Evolutionary conservation across 1,140 invertebrate species (phyloP).

Genomic region (Brachionus calyciflorus): DNA sequence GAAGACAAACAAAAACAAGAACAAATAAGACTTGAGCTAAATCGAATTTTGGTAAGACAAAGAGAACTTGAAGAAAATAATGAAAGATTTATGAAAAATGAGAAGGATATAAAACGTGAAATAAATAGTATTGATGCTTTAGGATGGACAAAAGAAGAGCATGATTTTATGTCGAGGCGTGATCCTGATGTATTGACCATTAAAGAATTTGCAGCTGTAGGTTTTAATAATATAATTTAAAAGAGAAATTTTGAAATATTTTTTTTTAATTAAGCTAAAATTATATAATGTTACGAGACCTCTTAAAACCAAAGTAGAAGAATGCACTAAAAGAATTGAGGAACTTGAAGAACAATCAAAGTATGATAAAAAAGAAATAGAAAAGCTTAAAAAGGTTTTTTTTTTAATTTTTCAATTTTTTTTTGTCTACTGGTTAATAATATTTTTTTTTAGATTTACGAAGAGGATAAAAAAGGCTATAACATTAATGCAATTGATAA

Average conservation of each 20-base stretch:
- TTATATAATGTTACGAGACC: slow-evolving; percentile 20
- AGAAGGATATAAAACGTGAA: slow-evolving; percentile 53
- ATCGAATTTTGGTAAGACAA: slow-evolving; percentile 55
- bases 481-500: slow-evolving; percentile 29
- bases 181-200: slow-evolving; percentile 56
- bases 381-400: slow-evolving; percentile 13
- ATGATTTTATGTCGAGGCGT: slow-evolving; percentile 53
- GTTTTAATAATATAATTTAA: background rate
- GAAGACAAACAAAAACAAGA: slow-evolving; percentile 56
- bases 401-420: background rate
- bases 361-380: slow-evolving; percentile 20
- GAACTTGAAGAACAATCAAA: slow-evolving; percentile 27
- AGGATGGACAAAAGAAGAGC: slow-evolving; percentile 56
- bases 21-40: slow-evolving; percentile 55
- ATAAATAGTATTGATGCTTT: slow-evolving; percentile 53
- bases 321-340: background rate
- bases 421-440: background rate
- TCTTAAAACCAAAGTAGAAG: slow-evolving; percentile 37
- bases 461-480: slow-evolving; percentile 27
- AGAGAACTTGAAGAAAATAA: slow-evolving; percentile 58
- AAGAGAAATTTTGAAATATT: background rate
- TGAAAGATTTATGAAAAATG: slow-evolving; percentile 57
- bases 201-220: slow-evolving; percentile 59
- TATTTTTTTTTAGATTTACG: slow-evolving; percentile 25
- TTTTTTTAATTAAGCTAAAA: slow-evolving; percentile 24